phyloP scores from a whole-genome alignment of 2,888 invertebrate species.

The Brachyptera putata region DNA sequence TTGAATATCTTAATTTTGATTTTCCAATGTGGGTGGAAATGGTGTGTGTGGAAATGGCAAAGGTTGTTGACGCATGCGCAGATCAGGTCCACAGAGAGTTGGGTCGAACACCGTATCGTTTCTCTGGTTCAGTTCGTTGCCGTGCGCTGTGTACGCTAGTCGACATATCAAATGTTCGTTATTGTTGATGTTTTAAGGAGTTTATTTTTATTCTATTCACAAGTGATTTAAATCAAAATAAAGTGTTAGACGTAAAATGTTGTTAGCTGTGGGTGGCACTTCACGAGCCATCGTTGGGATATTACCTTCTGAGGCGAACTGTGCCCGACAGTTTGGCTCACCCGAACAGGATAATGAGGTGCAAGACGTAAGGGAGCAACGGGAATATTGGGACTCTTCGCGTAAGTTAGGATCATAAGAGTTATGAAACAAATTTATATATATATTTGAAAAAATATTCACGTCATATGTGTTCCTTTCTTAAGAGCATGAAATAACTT shows the following conservation, averaged over 20 bases:
- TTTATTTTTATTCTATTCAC: not conserved
- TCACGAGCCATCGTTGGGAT: slow-evolving; percentile 53
- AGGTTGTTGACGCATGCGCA: not conserved
- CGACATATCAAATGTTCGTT: not conserved
- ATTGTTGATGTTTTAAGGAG: too few relatives aligned
- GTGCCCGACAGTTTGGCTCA: slow-evolving; percentile 39
- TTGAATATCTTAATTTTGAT: not conserved
- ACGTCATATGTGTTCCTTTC: too few relatives aligned
- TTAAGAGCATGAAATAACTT: too few relatives aligned
- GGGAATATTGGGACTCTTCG: slow-evolving; percentile 35
- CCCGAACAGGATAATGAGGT: slow-evolving; percentile 34
- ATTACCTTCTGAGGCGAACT: slow-evolving; percentile 49
- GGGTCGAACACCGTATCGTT: not conserved
- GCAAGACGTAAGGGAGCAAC: slow-evolving; percentile 35
- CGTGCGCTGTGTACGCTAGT: not conserved
- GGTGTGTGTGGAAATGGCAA: slow-evolving; percentile 7
- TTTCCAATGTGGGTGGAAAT: too few relatives aligned
- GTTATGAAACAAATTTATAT: too few relatives aligned
- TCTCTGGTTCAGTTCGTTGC: not conserved
- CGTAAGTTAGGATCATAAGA: too few relatives aligned
- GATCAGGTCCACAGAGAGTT: not conserved
- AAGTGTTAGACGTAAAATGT: slow-evolving; percentile 43
- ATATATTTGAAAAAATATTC: too few relatives aligned
- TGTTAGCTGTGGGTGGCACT: slow-evolving; percentile 52
- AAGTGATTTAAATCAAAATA: too few relatives aligned